Evolutionary conservation across 2,113 vertebrate species (phyloP).

Genomic region (Pagrus major): DNA sequence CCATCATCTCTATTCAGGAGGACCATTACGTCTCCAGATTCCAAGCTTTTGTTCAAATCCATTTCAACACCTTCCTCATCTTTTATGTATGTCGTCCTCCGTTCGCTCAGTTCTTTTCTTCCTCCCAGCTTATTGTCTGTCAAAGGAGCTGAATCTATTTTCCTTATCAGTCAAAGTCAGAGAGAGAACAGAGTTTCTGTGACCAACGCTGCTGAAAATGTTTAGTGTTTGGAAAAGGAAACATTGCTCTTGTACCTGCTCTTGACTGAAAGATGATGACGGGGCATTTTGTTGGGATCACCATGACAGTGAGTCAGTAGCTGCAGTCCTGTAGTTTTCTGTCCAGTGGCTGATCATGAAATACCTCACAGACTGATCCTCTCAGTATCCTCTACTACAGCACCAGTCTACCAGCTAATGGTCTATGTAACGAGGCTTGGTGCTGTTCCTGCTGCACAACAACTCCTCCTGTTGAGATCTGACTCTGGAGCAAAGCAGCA

Average conservation of each 20-base stretch:
- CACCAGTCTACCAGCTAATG: not conserved
- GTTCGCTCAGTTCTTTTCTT: constrained; percentile 21
- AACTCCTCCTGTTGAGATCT: not conserved
- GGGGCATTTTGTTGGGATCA: not conserved
- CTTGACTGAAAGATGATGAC: not conserved
- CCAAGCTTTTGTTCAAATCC: constrained; percentile 27
- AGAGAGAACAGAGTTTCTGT: constrained; percentile 15
- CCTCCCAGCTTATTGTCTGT: constrained; percentile 14
- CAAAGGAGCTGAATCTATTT: too few relatives aligned
- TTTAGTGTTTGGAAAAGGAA: constrained; percentile 5
- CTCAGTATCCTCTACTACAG: not conserved
- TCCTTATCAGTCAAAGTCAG: constrained; percentile 23
- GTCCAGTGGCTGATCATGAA: not conserved
- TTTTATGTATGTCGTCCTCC: constrained; percentile 50
- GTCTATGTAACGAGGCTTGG: not conserved
- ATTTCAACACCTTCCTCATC: constrained; percentile 37
- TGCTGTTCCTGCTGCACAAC: too few relatives aligned
- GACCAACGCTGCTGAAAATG: constrained; percentile 9
- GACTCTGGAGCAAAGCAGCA: not conserved
- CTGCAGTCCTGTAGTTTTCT: not conserved
- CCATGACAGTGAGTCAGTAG: not conserved
- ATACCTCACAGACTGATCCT: not conserved
- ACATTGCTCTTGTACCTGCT: not conserved
- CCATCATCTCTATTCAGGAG: constrained; percentile 18
- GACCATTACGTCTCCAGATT: constrained; percentile 22